phyloP scores from a whole-genome alignment of 2,113 vertebrate species.

The Formicarius rufipectus region DNA sequence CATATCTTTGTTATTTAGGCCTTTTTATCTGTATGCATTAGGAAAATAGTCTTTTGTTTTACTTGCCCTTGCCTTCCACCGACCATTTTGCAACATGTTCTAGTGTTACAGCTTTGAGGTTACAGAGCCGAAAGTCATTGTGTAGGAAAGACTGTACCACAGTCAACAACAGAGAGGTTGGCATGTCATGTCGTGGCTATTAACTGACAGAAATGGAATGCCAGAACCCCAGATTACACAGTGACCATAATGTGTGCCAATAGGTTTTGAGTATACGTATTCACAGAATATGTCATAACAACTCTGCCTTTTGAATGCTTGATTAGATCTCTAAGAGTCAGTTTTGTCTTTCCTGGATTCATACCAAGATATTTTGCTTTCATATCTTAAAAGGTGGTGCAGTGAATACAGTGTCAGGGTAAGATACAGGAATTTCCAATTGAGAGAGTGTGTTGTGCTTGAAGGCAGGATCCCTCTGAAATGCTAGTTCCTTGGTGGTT shows the following conservation, averaged over 20 bases:
- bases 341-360: neutral
- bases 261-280: neutral
- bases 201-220: neutral
- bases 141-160: neutral
- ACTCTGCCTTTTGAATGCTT: neutral
- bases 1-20: neutral
- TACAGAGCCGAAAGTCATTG: neutral
- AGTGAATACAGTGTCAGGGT: neutral
- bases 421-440: neutral
- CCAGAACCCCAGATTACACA: neutral
- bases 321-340: neutral
- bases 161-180: neutral
- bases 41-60: neutral
- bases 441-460: neutral
- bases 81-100: neutral
- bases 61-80: neutral
- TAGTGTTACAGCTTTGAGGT: neutral
- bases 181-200: neutral
- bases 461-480: neutral
- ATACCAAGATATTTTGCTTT: neutral
- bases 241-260: fast-evolving
- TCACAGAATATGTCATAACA: neutral
- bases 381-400: neutral
- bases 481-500: neutral
- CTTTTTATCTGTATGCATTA: neutral